Percentiles rank a stretch among this genome's conserved stretches.
phyloP scores from a whole-genome alignment of 2,888 invertebrate genomes.

The Halocaridina rubra region DNA sequence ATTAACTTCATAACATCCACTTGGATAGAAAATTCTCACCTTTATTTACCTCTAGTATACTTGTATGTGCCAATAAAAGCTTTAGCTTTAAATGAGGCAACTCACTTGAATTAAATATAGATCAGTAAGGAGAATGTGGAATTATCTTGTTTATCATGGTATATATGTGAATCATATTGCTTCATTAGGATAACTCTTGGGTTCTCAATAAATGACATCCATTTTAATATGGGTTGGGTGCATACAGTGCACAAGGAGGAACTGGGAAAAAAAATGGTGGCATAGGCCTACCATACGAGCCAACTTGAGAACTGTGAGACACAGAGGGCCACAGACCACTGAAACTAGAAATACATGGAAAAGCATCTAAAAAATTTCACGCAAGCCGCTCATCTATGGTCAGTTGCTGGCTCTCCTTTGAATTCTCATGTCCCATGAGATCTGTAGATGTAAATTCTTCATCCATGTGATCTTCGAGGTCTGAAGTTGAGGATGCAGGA shows the following conservation, averaged over 20 bases:
- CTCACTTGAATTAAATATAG: too few species aligned
- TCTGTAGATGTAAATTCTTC: constrained; percentile 52
- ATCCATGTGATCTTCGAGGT: constrained; percentile 61
- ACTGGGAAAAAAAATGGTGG: neutral
- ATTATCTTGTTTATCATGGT: too few species aligned
- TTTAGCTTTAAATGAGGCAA: too few species aligned
- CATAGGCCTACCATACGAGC: neutral
- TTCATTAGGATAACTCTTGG: too few species aligned
- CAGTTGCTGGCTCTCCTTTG: constrained; percentile 24
- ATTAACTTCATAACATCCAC: too few species aligned
- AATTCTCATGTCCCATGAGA: constrained; percentile 24
- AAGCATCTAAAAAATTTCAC: constrained; percentile 9
- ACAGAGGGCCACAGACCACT: neutral
- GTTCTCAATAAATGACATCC: too few species aligned
- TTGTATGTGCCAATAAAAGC: too few species aligned
- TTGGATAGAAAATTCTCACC: too few species aligned
- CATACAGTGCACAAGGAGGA: neutral
- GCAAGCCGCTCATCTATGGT: constrained; percentile 51
- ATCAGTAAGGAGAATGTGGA: too few species aligned
- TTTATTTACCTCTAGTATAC: too few species aligned
- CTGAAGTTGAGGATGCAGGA: constrained; percentile 55
- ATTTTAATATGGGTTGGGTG: neutral
- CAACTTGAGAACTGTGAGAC: neutral
- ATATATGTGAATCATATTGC: too few species aligned
- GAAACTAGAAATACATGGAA: neutral